These are phyloP conservation scores for Whitmania pigra DNA, from an alignment of 1,140 invertebrate species.

Conservation along the genomic window DNA sequence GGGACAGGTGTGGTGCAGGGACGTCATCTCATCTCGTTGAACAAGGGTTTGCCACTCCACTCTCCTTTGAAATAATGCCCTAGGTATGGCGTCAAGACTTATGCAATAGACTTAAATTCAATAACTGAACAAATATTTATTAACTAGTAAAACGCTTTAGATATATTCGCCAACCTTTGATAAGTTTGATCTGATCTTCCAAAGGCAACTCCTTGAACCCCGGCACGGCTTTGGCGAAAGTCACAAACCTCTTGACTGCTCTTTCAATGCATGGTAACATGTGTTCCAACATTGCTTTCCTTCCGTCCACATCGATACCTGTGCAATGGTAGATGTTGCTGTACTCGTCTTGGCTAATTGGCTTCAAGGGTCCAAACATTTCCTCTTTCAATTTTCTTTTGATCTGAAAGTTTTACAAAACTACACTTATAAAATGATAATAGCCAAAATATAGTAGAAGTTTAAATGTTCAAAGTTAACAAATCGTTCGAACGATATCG, in stretches of 20 bases:
- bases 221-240: conserved; percentile 34
- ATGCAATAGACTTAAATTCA: too few relatives aligned
- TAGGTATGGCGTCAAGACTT: too few relatives aligned
- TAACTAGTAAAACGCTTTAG: too few relatives aligned
- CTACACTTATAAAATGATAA: conserved; percentile 1
- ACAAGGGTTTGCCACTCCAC: too few relatives aligned
- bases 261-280: conserved; percentile 31
- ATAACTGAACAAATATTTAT: too few relatives aligned
- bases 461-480: too few relatives aligned
- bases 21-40: too few relatives aligned
- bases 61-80: too few relatives aligned
- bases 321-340: conserved; percentile 32
- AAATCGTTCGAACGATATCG: too few relatives aligned
- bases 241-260: conserved; percentile 32
- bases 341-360: conserved; percentile 32
- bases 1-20: too few relatives aligned
- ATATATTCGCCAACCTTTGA: conserved; percentile 31
- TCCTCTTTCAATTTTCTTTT: conserved; percentile 27
- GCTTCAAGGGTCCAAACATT: conserved; percentile 31
- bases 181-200: conserved; percentile 33
- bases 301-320: conserved; percentile 34
- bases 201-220: conserved; percentile 32
- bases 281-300: conserved; percentile 29
- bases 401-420: conserved; percentile 27
- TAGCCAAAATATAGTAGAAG: too few relatives aligned